Percentiles rank a stretch among this genome's conserved stretches.
phyloP scores from a whole-genome alignment of 2,888 invertebrate genomes.

The Heliconius charithonia region DNA sequence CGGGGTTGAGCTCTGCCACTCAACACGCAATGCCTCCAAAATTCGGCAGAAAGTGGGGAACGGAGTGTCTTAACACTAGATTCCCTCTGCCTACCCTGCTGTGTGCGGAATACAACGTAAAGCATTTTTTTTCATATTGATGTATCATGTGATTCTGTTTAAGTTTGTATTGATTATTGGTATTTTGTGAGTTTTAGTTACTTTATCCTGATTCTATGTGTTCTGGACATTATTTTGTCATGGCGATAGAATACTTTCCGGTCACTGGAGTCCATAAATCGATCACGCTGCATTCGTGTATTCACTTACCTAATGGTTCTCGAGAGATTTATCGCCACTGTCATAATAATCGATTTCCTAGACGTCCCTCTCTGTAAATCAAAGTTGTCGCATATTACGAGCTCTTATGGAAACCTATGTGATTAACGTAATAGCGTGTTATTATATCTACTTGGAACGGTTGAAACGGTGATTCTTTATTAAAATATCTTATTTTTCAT shows the following conservation, averaged over 20 bases:
- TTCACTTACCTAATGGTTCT: constrained; percentile 40
- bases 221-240: background rate
- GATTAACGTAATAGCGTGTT: constrained; percentile 22
- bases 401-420: constrained; percentile 23
- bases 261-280: constrained; percentile 25
- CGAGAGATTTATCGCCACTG: constrained; percentile 60
- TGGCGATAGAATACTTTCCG: background rate
- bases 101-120: no score
- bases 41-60: no score
- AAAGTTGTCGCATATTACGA: constrained; percentile 49
- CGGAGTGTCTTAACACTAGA: no score
- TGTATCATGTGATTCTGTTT: background rate
- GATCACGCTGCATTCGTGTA: constrained; percentile 29
- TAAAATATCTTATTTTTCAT: background rate
- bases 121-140: background rate
- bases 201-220: background rate
- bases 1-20: no score
- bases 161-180: background rate
- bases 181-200: background rate
- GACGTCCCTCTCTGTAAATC: constrained; percentile 64
- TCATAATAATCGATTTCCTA: constrained; percentile 67
- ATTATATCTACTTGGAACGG: background rate
- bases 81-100: no score
- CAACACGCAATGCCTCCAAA: no score
- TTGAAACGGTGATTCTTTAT: background rate